Evolutionary conservation across 2,113 vertebrate species (phyloP), one percentile per base, ranked within the genome.

Genomic region (Emberiza fucata): DNA sequence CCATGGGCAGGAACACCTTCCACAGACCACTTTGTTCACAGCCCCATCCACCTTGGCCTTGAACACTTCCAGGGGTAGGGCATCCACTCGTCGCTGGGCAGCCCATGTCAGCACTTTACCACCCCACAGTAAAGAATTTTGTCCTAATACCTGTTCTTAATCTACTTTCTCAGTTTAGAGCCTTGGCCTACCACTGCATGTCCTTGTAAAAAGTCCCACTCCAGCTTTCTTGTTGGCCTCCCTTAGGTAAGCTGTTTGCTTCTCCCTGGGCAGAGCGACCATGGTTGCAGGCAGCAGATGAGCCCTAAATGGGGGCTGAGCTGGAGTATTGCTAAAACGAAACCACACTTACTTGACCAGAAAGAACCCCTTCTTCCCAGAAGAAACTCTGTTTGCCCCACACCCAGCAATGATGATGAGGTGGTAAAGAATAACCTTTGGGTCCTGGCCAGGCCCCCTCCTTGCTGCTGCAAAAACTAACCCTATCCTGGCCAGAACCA

Each of bases 321-420:
- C 17, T 64, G 28, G 14, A 61, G 9, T 12, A n/a, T 0, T 45
- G 12, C 18, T 51, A 5, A 37, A 22, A 65, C 14, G 42, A 80
- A 81, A 68, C 35, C 25, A 39, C 6, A 18, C 5, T 48, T 0
- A 18, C 5, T 48, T 0, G 0, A 25, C 6, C 0, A 0, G 28
- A 47, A 87, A 45, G 28, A 35, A 22, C 2, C 5, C 5, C 18
- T 42, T 50, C 18, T 57, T 31, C 51, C 60, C 14, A 37, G 60
- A 73, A 57, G 14, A 28, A 12, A 24, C 27, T 50, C 29, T 0
- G 0, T 31, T 31, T 72, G 6, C 12, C 44, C 22, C 2, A 5
- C 13, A 6, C 7, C 6, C 0, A 6, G 14, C 18, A 65, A 6
- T 28, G 35, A 28, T 16, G 51, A 28, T 20, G 37, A 39, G 19